These are phyloP conservation scores for Choristoneura fumiferana DNA, from an alignment of 1,140 invertebrate species.

Conservation along the genomic window DNA sequence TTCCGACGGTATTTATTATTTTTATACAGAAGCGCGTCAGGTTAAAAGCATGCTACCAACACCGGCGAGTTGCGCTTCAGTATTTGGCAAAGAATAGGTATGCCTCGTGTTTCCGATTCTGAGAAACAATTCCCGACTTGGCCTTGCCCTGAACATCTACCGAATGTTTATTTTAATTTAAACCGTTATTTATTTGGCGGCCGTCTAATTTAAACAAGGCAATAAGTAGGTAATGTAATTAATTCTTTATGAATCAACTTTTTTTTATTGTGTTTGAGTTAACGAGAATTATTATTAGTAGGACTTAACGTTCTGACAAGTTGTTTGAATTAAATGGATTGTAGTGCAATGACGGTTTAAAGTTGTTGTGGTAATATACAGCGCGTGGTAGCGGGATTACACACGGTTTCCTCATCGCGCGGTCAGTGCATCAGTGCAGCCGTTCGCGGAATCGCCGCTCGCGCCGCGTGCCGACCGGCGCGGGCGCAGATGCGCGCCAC, in stretches of 20 bases:
- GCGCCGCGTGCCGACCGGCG: too few relatives aligned
- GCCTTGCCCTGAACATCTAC: constrained; percentile 64
- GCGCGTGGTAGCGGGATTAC: constrained; percentile 20
- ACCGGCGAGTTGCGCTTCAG: constrained; percentile 2
- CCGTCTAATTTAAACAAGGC: constrained; percentile 65
- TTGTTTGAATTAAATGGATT: too few relatives aligned
- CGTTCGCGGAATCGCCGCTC: constrained; percentile 46
- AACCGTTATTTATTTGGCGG: constrained; percentile 46
- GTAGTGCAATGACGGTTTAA: too few relatives aligned
- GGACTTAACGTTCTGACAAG: too few relatives aligned
- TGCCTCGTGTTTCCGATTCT: constrained; percentile 38
- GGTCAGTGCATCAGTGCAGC: constrained; percentile 38
- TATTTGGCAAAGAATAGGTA: constrained; percentile 17
- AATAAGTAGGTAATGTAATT: constrained; percentile 54
- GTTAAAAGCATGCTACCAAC: too few relatives aligned
- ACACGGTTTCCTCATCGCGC: constrained; percentile 42
- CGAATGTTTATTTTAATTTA: constrained; percentile 69
- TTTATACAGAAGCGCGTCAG: too few relatives aligned
- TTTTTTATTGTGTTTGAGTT: too few relatives aligned
- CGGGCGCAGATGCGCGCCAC: too few relatives aligned
- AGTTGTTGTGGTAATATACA: constrained; percentile 18
- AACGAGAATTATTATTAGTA: too few relatives aligned
- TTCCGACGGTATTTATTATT: too few relatives aligned
- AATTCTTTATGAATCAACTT: constrained; percentile 11
- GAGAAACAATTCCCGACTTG: constrained; percentile 51